These are phyloP conservation scores for Sphaerophoria taeniata DNA, from an alignment of 2,888 invertebrate species.

Conservation along the genomic window DNA sequence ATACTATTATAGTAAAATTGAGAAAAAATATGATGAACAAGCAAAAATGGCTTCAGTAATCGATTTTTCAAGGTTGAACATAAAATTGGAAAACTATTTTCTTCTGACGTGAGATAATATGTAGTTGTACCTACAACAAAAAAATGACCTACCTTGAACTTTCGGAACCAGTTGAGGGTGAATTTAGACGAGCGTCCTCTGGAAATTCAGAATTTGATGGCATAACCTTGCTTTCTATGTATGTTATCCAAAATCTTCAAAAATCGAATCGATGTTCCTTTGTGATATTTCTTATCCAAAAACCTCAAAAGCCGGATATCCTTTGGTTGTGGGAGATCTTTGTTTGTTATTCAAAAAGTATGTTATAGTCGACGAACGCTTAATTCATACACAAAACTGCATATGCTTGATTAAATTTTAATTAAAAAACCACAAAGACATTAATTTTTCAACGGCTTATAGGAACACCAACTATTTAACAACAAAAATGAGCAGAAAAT, in stretches of 20 bases:
- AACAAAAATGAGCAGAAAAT: not conserved
- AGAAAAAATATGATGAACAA: constrained; percentile 12
- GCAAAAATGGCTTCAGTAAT: constrained; percentile 24
- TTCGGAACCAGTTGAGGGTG: constrained; percentile 68
- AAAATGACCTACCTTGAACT: constrained; percentile 57
- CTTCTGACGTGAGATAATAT: not conserved
- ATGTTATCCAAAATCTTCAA: constrained; percentile 15
- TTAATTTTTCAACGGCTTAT: not conserved
- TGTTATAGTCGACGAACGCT: not conserved
- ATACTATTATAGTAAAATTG: constrained; percentile 45
- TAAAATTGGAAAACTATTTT: not conserved
- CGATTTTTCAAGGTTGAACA: constrained; percentile 58
- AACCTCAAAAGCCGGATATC: not conserved
- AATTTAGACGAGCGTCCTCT: constrained; percentile 67
- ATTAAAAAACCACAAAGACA: not conserved
- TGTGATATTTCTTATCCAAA: constrained; percentile 7
- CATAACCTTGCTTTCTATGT: constrained; percentile 60
- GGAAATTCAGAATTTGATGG: constrained; percentile 71
- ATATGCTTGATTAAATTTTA: constrained; percentile 51
- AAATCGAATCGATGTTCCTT: not conserved
- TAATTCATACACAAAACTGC: not conserved
- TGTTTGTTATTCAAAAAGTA: not conserved
- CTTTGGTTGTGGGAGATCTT: not conserved
- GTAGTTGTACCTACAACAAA: not conserved
- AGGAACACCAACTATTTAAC: not conserved